A percentile compares a stretch with the other conserved stretches of the same genome.
phyloP scores from a whole-genome alignment of 2,797 vertebrate species.

The Mallotus villosus region DNA sequence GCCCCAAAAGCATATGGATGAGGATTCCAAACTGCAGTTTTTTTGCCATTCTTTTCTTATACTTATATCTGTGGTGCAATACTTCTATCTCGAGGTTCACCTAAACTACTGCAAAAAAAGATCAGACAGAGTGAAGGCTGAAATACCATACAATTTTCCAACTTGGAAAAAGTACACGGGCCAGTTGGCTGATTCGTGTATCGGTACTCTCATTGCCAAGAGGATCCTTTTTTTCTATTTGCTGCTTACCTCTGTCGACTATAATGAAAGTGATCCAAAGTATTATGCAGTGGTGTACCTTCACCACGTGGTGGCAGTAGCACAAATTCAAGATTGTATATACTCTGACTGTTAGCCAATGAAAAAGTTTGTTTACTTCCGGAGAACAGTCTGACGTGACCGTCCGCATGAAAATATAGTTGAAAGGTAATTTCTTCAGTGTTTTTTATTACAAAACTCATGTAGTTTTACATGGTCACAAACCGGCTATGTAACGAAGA shows the following conservation, averaged over 20 bases:
- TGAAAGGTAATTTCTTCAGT: slow-evolving; percentile 5
- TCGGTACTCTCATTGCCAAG: not conserved
- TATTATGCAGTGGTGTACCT: slow-evolving; percentile 35
- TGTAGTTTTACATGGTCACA: not conserved
- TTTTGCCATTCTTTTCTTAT: slow-evolving; percentile 21
- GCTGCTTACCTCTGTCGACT: not conserved
- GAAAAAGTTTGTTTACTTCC: slow-evolving; percentile 63
- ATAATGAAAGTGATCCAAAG: too few species aligned
- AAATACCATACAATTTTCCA: slow-evolving; percentile 62
- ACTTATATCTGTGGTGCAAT: not conserved
- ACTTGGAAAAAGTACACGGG: slow-evolving; percentile 60
- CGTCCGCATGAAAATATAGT: slow-evolving; percentile 49
- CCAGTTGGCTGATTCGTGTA: slow-evolving; percentile 53
- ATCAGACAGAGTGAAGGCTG: slow-evolving; percentile 27
- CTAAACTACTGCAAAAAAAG: slow-evolving; percentile 20
- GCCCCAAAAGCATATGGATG: slow-evolving; percentile 42
- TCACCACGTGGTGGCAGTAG: slow-evolving; percentile 42
- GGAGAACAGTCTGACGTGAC: slow-evolving; percentile 33
- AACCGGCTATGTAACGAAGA: not conserved
- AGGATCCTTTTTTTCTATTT: not conserved
- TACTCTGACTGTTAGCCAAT: not conserved
- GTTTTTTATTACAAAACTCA: not conserved
- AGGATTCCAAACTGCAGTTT: slow-evolving; percentile 40
- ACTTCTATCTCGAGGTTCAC: slow-evolving; percentile 22
- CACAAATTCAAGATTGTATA: not conserved